These are phyloP conservation scores for Chrysaora quinquecirrha DNA, from an alignment of 30 jellyfish, hydroid and myxozoan species.

Conservation along the genomic window DNA sequence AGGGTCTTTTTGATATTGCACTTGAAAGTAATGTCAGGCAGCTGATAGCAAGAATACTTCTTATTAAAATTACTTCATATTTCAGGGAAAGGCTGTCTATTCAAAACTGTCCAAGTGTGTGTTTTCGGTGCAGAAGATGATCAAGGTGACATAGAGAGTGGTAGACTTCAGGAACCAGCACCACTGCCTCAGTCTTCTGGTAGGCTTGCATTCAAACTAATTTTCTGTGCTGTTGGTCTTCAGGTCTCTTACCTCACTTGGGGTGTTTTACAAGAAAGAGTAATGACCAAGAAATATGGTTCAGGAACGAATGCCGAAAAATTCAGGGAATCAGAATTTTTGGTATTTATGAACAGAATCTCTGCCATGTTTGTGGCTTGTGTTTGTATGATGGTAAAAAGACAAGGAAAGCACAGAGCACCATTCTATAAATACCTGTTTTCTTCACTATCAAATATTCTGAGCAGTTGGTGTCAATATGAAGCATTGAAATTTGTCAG, in stretches of 20 bases:
- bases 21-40: no score
- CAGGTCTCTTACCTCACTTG: constrained; percentile 92
- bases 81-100: constrained; percentile 76
- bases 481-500: constrained; percentile 97
- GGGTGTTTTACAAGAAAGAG: constrained; percentile 97
- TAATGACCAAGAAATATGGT: constrained; percentile 94
- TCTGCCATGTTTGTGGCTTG: constrained; percentile 84
- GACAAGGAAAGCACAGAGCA: constrained; percentile 74
- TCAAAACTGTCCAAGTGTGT: constrained; percentile 63
- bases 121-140: constrained; percentile 71
- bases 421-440: constrained; percentile 86
- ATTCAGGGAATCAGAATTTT: constrained; percentile 88
- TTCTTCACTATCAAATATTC: constrained; percentile 88
- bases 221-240: constrained; percentile 77
- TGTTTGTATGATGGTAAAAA: constrained; percentile 40
- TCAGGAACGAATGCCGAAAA: constrained; percentile 44
- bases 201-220: constrained; percentile 40
- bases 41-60: no score
- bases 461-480: constrained; percentile 99
- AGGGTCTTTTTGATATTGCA: no score
- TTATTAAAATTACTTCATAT: no score
- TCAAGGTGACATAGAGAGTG: constrained; percentile 27
- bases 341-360: constrained; percentile 88
- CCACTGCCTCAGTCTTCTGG: constrained; percentile 10
- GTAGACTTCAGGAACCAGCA: neutral